These are phyloP conservation scores for Palythoa grandiflora DNA, from an alignment of 92 coral and sea anemone species.

Conservation along the genomic window DNA sequence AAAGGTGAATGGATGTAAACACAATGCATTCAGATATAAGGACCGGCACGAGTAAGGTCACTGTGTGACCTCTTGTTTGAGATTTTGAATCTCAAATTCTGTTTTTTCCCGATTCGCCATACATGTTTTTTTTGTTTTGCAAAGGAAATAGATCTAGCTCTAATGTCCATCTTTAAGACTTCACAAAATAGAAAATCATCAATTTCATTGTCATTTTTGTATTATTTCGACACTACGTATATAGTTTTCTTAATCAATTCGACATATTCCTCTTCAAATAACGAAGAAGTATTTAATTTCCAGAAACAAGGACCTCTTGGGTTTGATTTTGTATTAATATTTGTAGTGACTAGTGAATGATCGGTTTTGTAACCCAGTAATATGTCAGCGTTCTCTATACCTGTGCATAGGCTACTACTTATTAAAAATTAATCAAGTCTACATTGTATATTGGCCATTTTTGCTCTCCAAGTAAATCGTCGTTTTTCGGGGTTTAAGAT, in stretches of 20 bases:
- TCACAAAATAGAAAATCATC: constrained; percentile 26
- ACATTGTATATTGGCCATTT: constrained; percentile 41
- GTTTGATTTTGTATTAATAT: not conserved
- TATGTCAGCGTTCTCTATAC: constrained; percentile 37
- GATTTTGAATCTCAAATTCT: constrained; percentile 1
- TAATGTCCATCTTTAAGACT: constrained; percentile 20
- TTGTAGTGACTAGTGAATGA: constrained; percentile 28
- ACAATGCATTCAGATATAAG: no score
- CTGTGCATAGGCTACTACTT: constrained; percentile 33
- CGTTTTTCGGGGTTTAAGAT: constrained; percentile 6
- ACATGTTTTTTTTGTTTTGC: constrained; percentile 11
- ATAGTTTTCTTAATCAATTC: constrained; percentile 10
- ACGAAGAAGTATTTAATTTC: constrained; percentile 17
- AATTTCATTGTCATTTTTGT: constrained; percentile 11
- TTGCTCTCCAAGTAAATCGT: constrained; percentile 42
- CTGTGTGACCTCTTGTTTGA: no score
- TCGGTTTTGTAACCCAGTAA: constrained; percentile 43
- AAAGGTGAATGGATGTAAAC: no score
- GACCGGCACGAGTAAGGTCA: no score
- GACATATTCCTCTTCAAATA: constrained; percentile 32
- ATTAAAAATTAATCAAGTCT: constrained; percentile 32
- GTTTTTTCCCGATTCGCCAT: not conserved
- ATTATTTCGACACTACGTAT: constrained; percentile 8
- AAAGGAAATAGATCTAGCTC: constrained; percentile 17
- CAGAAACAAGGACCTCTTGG: constrained; percentile 45